phyloP scores from a whole-genome alignment of 2,113 vertebrate species.

The Tetraodon nigroviridis region DNA sequence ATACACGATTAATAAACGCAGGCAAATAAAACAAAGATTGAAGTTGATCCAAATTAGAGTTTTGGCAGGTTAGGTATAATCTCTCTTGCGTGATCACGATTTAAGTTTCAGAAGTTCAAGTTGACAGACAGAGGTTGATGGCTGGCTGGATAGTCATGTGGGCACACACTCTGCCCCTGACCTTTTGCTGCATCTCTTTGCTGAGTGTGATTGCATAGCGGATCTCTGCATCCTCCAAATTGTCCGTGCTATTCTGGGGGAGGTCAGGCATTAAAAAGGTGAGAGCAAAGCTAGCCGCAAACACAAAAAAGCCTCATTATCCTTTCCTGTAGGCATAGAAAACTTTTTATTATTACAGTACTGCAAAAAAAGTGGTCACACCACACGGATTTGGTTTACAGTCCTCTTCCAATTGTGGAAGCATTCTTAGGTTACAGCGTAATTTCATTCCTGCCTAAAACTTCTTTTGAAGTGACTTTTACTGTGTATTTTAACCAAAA shows the following conservation, averaged over 20 bases:
- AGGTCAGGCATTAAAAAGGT: slow-evolving; percentile 69
- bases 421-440: too few relatives aligned
- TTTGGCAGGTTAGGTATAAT: slow-evolving; percentile 13
- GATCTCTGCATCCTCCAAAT: slow-evolving; percentile 86
- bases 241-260: slow-evolving; percentile 75
- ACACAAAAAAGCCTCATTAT: slow-evolving; percentile 20
- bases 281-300: slow-evolving; percentile 52
- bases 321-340: slow-evolving; percentile 17
- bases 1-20: too few relatives aligned
- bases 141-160: slow-evolving; percentile 37
- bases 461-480: too few relatives aligned
- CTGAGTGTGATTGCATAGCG: slow-evolving; percentile 88
- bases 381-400: too few relatives aligned
- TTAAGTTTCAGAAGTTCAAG: slow-evolving; percentile 31
- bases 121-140: slow-evolving; percentile 51
- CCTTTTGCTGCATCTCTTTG: slow-evolving; percentile 89
- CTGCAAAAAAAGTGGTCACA: slow-evolving; percentile 6
- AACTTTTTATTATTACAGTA: slow-evolving; percentile 4
- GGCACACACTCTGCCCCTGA: slow-evolving; percentile 70
- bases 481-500: not conserved
- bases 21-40: not conserved
- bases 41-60: slow-evolving; percentile 16
- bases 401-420: too few relatives aligned
- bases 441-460: too few relatives aligned
- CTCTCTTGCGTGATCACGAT: slow-evolving; percentile 39